Conservation (phyloP, 2,888 invertebrate genomes). For the Drosophila testacea region DNA sequence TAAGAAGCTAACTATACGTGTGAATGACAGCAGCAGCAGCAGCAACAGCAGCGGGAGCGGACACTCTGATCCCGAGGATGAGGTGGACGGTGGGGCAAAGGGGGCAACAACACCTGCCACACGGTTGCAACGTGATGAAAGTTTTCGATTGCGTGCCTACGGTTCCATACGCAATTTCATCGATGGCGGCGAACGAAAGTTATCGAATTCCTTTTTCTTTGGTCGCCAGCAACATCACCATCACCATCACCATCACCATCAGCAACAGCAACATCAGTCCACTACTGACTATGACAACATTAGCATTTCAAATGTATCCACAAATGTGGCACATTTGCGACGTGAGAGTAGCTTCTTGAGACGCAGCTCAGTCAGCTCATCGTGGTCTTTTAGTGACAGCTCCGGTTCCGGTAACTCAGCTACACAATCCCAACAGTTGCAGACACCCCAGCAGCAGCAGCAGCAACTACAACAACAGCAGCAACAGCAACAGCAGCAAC, state of each 20-base stretch:
- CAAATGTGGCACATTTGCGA: slow-evolving; percentile 60
- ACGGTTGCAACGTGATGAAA: slow-evolving; percentile 81
- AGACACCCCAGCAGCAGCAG: slow-evolving; percentile 19
- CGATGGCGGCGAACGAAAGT: slow-evolving; percentile 82
- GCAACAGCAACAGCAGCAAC: slow-evolving; percentile 62
- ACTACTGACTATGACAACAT: slow-evolving; percentile 80
- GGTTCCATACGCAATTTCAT: slow-evolving; percentile 84
- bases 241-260: slow-evolving; percentile 29
- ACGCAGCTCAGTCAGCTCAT: slow-evolving; percentile 84
- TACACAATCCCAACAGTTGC: slow-evolving; percentile 40
- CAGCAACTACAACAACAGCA: slow-evolving; percentile 35
- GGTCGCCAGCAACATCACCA: slow-evolving; percentile 63
- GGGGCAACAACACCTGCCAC: slow-evolving; percentile 4
- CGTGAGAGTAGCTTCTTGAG: slow-evolving; percentile 81
- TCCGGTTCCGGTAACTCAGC: slow-evolving; percentile 83
- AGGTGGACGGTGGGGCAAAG: slow-evolving; percentile 43
- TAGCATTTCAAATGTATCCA: slow-evolving; percentile 79
- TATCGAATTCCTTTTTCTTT: slow-evolving; percentile 83
- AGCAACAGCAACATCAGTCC: slow-evolving; percentile 33
- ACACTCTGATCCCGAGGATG: slow-evolving; percentile 77
- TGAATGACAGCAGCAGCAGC: slow-evolving; percentile 82
- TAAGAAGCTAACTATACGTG: slow-evolving; percentile 83
- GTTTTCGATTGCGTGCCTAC: slow-evolving; percentile 82
- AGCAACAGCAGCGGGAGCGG: slow-evolving; percentile 60
- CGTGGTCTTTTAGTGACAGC: slow-evolving; percentile 84